phyloP scores from a whole-genome alignment of 92 coral and sea anemone species.

The Pocillopora grandis region DNA sequence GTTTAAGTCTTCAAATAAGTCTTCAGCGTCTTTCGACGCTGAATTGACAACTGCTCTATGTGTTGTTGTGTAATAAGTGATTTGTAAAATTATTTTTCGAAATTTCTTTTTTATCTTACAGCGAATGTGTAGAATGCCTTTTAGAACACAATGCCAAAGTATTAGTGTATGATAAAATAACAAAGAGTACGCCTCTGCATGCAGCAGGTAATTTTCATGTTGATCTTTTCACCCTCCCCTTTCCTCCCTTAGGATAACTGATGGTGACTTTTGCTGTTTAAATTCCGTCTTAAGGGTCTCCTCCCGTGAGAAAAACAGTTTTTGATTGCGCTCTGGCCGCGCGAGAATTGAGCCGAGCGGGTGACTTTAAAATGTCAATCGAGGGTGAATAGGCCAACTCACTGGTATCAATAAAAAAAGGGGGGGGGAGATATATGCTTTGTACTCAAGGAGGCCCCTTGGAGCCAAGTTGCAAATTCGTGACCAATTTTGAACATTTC shows the following conservation, averaged over 20 bases:
- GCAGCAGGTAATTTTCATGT: conserved; percentile 73
- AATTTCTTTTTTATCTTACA: conserved; percentile 32
- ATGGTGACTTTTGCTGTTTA: neutral
- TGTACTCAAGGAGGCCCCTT: too few relatives aligned
- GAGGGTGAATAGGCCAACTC: too few relatives aligned
- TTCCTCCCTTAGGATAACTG: neutral
- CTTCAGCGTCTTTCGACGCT: too few relatives aligned
- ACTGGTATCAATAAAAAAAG: too few relatives aligned
- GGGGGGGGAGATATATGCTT: too few relatives aligned
- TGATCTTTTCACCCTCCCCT: neutral
- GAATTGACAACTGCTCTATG: neutral
- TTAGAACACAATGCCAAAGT: conserved; percentile 86
- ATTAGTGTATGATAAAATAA: conserved; percentile 61
- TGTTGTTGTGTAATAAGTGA: neutral
- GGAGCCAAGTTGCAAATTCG: too few relatives aligned
- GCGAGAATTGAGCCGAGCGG: too few relatives aligned
- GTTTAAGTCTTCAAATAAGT: too few relatives aligned
- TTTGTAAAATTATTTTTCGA: neutral
- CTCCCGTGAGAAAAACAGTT: too few relatives aligned
- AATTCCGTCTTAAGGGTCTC: too few relatives aligned
- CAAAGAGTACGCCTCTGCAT: conserved; percentile 87
- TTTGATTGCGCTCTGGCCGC: too few relatives aligned
- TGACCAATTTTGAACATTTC: neutral
- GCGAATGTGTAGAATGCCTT: conserved; percentile 93
- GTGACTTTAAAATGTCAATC: too few relatives aligned